Evolutionary conservation across 2,797 vertebrate species (phyloP).

Genomic region (Typhlichthys subterraneus): DNA sequence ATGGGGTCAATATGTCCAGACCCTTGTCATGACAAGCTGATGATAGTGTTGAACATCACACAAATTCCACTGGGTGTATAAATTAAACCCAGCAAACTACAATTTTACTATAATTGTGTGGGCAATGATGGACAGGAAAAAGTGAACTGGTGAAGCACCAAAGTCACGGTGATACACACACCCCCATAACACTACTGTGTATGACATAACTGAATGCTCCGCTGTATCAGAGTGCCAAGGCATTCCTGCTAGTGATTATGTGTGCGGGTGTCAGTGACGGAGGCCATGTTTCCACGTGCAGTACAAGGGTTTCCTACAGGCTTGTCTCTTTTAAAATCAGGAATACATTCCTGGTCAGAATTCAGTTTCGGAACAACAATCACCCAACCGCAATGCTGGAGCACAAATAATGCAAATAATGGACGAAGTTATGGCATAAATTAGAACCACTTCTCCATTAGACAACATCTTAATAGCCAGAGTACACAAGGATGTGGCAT

Average conservation of each 20-base stretch:
- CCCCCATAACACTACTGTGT: conserved; percentile 14
- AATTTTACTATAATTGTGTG: conserved; percentile 16
- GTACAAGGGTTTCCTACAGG: conserved; percentile 59
- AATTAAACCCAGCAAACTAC: no score
- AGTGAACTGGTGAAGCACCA: conserved; percentile 10
- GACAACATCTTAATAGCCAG: conserved; percentile 33
- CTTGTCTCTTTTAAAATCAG: conserved; percentile 30
- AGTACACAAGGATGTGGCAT: no score
- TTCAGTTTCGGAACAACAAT: conserved; percentile 44
- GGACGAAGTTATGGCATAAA: conserved; percentile 52
- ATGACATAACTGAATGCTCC: conserved; percentile 64
- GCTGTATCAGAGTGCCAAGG: conserved; percentile 59
- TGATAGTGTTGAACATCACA: no score
- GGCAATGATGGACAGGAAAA: conserved; percentile 14
- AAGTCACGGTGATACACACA: conserved; percentile 18
- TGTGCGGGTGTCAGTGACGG: conserved; percentile 26
- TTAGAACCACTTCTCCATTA: conserved; percentile 45
- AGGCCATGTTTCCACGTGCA: conserved; percentile 51
- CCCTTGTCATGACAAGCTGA: no score
- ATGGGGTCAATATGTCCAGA: no score
- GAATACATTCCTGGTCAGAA: conserved; percentile 26
- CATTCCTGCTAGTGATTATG: conserved; percentile 41
- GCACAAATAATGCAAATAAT: conserved; percentile 48
- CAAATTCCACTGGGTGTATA: no score
- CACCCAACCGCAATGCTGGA: conserved; percentile 32